Percentiles rank a stretch among this genome's conserved stretches.
phyloP scores from a whole-genome alignment of 2,888 invertebrate genomes.

The Epirrita christyi region DNA sequence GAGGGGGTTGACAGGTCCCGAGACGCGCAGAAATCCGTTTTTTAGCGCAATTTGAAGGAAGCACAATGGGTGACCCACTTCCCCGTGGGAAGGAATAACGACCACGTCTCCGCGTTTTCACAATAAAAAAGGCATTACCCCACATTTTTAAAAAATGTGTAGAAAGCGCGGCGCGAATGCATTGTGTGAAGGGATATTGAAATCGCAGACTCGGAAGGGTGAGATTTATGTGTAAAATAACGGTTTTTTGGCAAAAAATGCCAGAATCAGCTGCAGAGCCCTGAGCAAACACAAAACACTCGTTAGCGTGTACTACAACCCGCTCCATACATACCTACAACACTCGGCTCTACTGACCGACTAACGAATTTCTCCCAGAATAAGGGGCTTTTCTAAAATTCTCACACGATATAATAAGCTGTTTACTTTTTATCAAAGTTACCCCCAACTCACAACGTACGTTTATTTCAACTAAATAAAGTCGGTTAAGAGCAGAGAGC shows the following conservation, averaged over 20 bases:
- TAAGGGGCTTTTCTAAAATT: constrained; percentile 23
- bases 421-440: constrained; percentile 12
- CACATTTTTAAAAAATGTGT: constrained; percentile 75
- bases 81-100: constrained; percentile 85
- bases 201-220: constrained; percentile 79
- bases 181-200: constrained; percentile 76
- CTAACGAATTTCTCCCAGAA: constrained; percentile 7
- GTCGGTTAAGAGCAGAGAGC: background rate
- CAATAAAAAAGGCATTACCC: constrained; percentile 84
- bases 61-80: constrained; percentile 83
- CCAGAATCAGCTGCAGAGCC: constrained; percentile 68
- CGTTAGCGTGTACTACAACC: constrained; percentile 38
- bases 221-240: constrained; percentile 82
- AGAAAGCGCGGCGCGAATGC: constrained; percentile 68
- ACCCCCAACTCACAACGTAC: background rate
- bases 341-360: constrained; percentile 24
- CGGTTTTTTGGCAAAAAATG: constrained; percentile 76
- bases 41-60: constrained; percentile 77
- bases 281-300: constrained; percentile 44
- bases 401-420: constrained; percentile 25
- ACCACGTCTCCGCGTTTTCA: constrained; percentile 69
- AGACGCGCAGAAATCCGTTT: constrained; percentile 71
- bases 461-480: background rate
- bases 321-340: constrained; percentile 3
- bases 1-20: constrained; percentile 68